Evolutionary conservation across 2,113 vertebrate genomes (phyloP).

Genomic region (crab-eating macaque (Macaca fascicularis)): T2T-MFA8v1.1 NC_088375.1:233414001-233414500

Average conservation of each 20-base stretch:
- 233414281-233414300: too few species aligned
- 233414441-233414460: too few species aligned
- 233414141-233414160: not conserved
- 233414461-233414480: too few species aligned
- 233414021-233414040: not conserved
- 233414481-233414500: not conserved
- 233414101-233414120: fast-evolving
- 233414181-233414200: not conserved
- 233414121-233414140: not conserved
- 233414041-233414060: not conserved
- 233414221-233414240: not conserved
- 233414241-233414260: not conserved
- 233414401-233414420: not conserved
- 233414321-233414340: not conserved
- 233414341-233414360: not conserved
- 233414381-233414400: not conserved
- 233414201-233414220: not conserved
- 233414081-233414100: fast-evolving
- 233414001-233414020: too few species aligned
- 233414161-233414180: not conserved
- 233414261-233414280: not conserved
- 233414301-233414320: too few species aligned
- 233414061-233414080: not conserved
- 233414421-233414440: too few species aligned
- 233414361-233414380: not conserved